phyloP scores from a whole-genome alignment of 2,797 vertebrate species.

The Myotis findleyi region DNA sequence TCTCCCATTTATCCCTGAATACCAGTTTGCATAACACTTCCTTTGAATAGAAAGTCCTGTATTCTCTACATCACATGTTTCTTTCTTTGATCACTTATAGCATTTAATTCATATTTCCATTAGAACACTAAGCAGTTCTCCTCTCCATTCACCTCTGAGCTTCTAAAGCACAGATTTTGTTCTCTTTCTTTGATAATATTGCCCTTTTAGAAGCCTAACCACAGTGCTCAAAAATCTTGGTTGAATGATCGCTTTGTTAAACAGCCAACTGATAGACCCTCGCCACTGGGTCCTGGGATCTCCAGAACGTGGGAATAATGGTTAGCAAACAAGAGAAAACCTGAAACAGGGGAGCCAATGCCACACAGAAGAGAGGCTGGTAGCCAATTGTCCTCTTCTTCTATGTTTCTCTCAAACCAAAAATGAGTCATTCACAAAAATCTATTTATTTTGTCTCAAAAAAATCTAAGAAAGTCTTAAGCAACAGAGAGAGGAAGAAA shows the following conservation, averaged over 20 bases:
- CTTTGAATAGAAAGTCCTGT: neutral
- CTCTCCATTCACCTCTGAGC: neutral
- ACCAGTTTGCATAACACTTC: slow-evolving; percentile 14
- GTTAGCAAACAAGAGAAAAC: neutral
- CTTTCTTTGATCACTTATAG: neutral
- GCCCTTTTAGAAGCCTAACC: neutral
- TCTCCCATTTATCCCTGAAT: neutral
- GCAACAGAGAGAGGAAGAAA: neutral
- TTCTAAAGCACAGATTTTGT: neutral
- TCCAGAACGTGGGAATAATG: neutral
- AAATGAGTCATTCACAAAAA: neutral
- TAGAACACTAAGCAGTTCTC: neutral
- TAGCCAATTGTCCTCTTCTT: neutral
- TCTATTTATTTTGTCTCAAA: neutral
- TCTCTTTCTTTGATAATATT: neutral
- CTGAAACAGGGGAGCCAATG: neutral
- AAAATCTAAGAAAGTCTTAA: neutral
- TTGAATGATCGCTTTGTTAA: neutral
- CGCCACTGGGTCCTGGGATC: neutral
- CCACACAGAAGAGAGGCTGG: neutral
- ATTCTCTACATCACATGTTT: neutral
- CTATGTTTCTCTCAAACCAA: neutral
- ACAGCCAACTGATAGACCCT: neutral
- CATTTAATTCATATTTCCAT: slow-evolving; percentile 25
- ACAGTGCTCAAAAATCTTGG: neutral